Evolutionary conservation across 2,113 vertebrate genomes (phyloP), one percentile per base, ranked within the genome.

Genomic region (Myocastor coypus): DNA sequence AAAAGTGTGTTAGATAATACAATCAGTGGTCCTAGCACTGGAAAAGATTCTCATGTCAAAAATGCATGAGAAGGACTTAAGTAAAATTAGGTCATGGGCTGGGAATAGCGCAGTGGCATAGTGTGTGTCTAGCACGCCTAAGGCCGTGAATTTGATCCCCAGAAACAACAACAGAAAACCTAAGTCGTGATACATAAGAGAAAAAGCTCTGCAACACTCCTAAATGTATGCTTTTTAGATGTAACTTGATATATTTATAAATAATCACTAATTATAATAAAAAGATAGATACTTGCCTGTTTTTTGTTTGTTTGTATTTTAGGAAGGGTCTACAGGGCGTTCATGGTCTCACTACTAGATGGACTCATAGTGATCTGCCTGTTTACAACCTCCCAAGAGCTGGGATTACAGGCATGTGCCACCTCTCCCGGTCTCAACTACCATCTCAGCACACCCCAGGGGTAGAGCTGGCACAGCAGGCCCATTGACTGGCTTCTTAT

Each of bases 21-120:
- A 80, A 57, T 63, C n/a, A 59, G 46, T 50, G 55, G 37, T 42
- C 42, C 24, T 46, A 19, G 52, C 40, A n/a, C 40, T 78, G 61
- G 52, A 42, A 87, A 86, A 90, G 61, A 87, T 77, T 75, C 75
- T 55, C 40, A n/a, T 81, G 52, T 61, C 69, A 42, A 94, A 78
- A 24, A 78, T 10, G 66, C 14, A 78, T 57, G 61, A 55, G 32
- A 57, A 19, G 63, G 69, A 87, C 52, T 64, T 42, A 77, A 82
- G 42, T 86, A 59, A 77, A 96, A 69, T 19, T 78, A 46, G 37
- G 34, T 68, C 64, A 37, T 37, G 34, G n/a, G 22, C 20, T 61
- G 55, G 77, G 42, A 17, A 52, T 34, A 80, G 50, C 50, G 2
- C 30, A 52, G 50, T 34, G 30, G 32, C 20, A 22, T 5, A 22